Evolutionary conservation across 1,140 invertebrate genomes (phyloP).

Genomic region (Neoseiulus cucumeris): DNA sequence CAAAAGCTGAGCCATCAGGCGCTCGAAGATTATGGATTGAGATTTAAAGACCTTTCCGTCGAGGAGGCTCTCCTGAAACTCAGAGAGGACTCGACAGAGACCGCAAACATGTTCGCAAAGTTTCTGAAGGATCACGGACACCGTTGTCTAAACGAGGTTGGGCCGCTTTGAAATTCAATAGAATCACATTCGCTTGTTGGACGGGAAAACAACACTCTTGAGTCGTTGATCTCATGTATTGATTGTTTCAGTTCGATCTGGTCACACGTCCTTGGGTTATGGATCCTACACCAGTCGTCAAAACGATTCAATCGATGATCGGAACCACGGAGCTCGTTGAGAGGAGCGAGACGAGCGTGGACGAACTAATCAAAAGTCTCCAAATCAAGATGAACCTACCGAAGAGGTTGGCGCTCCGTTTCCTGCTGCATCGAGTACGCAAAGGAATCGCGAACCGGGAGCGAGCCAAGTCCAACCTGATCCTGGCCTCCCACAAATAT

Average conservation of each 20-base stretch:
- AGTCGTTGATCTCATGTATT: no score
- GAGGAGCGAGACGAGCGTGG: neutral
- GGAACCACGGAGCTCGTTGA: conserved; percentile 3
- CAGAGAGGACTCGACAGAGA: conserved; percentile 31
- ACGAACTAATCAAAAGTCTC: conserved; percentile 13
- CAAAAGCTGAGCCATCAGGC: neutral
- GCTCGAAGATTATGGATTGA: neutral
- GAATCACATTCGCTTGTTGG: no score
- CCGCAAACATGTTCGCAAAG: conserved; percentile 31
- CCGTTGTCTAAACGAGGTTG: conserved; percentile 42
- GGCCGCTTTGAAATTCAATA: no score
- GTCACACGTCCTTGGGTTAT: conserved; percentile 41
- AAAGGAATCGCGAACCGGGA: conserved; percentile 14
- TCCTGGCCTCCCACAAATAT: conserved; percentile 35
- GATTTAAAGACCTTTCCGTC: neutral
- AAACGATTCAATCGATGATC: conserved; percentile 19
- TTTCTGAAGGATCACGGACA: conserved; percentile 55
- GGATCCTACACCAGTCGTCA: conserved; percentile 39
- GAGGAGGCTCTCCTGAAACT: conserved; percentile 39
- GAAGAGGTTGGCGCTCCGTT: neutral
- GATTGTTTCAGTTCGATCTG: conserved; percentile 36
- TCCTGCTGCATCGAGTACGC: neutral
- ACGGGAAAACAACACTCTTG: no score
- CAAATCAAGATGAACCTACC: neutral
- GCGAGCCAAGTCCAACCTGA: conserved; percentile 18